These are phyloP conservation scores for Macrophya alboannulata DNA, from an alignment of 2,888 invertebrate genomes.

Conservation along the genomic window DNA sequence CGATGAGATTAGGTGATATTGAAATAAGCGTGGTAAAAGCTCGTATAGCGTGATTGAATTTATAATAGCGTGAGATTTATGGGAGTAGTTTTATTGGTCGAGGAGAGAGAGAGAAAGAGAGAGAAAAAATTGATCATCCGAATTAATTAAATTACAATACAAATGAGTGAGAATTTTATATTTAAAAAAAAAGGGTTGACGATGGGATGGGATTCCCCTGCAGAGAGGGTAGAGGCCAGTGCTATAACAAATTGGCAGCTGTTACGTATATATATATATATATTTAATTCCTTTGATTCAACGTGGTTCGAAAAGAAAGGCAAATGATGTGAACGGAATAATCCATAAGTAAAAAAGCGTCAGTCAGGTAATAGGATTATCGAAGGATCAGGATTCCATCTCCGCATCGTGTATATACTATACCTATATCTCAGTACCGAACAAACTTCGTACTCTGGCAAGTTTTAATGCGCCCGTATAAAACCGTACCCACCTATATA, in stretches of 20 bases:
- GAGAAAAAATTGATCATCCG: not conserved
- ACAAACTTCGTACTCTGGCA: slow-evolving; percentile 50
- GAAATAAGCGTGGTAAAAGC: slow-evolving; percentile 67
- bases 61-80: not conserved
- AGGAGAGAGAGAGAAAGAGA: not conserved
- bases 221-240: too few species aligned
- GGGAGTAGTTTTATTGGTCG: not conserved
- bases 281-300: not conserved
- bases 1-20: slow-evolving; percentile 66
- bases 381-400: slow-evolving; percentile 39
- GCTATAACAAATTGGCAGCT: not conserved
- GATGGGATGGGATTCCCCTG: too few species aligned
- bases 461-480: slow-evolving; percentile 53
- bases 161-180: not conserved
- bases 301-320: not conserved
- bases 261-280: not conserved
- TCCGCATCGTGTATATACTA: not conserved
- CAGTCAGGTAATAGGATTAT: slow-evolving; percentile 52
- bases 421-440: not conserved
- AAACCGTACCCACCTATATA: not conserved
- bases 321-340: slow-evolving; percentile 22
- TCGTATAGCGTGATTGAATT: not conserved
- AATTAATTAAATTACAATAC: too few species aligned
- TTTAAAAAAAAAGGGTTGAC: not conserved
- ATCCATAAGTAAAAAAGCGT: slow-evolving; percentile 22